A percentile compares a stretch with the other conserved stretches of the same genome.
These are phyloP conservation scores for Strix uralensis DNA, from an alignment of 2,113 vertebrate genomes.

Conservation along the genomic window DNA sequence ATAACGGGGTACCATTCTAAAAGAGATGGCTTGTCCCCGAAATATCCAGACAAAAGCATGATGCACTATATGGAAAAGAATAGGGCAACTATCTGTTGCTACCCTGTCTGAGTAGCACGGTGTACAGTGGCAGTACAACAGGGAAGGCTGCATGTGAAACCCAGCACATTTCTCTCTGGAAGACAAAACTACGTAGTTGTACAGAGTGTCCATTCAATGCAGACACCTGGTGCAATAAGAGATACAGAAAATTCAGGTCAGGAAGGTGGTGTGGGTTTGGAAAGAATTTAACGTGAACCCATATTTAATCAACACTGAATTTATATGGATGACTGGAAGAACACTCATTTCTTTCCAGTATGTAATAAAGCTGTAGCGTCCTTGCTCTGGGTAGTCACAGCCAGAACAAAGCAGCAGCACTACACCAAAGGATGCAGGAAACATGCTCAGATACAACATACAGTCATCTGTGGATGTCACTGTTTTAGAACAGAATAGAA, in stretches of 20 bases:
- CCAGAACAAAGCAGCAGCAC: background rate
- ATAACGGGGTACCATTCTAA: background rate
- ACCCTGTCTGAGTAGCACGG: background rate
- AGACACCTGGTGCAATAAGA: too few relatives aligned
- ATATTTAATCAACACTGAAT: background rate
- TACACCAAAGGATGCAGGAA: background rate
- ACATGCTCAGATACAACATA: background rate
- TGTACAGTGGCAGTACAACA: fast-evolving
- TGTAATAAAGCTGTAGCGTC: fast-evolving
- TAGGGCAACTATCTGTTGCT: background rate
- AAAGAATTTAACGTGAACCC: background rate
- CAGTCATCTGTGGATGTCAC: background rate
- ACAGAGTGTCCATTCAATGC: background rate
- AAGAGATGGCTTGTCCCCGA: background rate
- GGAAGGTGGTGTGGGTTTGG: background rate
- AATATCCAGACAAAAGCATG: background rate
- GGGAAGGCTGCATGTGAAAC: background rate
- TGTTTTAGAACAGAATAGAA: background rate
- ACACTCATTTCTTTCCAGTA: background rate
- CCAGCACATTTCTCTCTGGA: fast-evolving
- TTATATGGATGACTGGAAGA: background rate
- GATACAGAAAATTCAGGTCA: background rate
- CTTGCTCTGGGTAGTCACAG: background rate
- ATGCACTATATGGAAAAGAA: background rate
- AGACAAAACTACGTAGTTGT: fast-evolving